Base-by-base conservation (phyloP, 2,797 vertebrate genomes). In the Danio tinwini region DNA sequence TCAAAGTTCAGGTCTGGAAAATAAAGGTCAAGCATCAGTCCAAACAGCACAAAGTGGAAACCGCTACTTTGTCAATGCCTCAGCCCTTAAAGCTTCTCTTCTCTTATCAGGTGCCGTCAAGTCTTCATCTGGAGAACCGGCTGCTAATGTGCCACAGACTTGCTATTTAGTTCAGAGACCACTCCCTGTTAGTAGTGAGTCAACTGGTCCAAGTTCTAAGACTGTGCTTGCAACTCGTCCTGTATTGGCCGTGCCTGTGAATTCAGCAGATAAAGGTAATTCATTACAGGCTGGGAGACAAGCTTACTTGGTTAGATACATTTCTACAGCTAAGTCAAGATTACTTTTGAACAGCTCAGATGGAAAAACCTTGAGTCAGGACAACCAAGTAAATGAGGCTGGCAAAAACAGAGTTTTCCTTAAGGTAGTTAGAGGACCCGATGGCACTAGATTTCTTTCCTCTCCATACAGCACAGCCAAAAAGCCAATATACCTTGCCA, bases 121-220 rank as follows among this genome's bases (percentile, higher is more conserved):
- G 73, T 87, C 84, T 76, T 62, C 88, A 65, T 64, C 89, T 45
- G 52, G 81, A 69, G 92, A 94, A 47, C 94, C 90, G 86, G 82
- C 69, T 0, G 56, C 80, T 65, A 92, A 90, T 39, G 50, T 86
- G 4, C 90, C 90, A 45, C 84, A 82, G 42, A 93, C 90, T 0
- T 94, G 94, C 85, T 94, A 91, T 81, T 87, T 94, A 69, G 81
- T 94, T 40, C 92, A 94, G 73, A 92, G 92, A 72, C 93, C 93
- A 49, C 70, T 93, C 69, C 92, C 93, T 21, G 74, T 91, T 72
- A 82, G 83, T 47, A 82, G 89, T 62, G 90, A 88, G 81, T 64
- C 92, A 70, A 74, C 87, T 53, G 42, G 67, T 81, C 70, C 70
- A 7, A 83, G 81, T 77, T 77, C 89, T 70, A 90, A 90, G 53